Percentiles rank a stretch among this genome's conserved stretches.
phyloP scores from a whole-genome alignment of 2,888 invertebrate genomes.

The Sphaeridia pumilis region DNA sequence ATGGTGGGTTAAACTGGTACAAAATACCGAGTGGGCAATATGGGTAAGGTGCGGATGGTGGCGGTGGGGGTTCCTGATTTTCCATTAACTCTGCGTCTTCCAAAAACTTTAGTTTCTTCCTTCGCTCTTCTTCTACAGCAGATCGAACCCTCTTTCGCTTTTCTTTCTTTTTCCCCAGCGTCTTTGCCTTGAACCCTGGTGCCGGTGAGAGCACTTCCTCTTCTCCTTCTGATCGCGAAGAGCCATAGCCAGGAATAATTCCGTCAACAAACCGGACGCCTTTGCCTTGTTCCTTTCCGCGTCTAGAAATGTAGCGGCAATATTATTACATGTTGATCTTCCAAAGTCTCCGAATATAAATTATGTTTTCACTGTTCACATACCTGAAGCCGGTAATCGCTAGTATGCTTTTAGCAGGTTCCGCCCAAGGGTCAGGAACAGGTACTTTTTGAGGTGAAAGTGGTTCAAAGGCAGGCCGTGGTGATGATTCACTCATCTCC shows the following conservation, averaged over 20 bases:
- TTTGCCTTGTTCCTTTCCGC: slow-evolving; percentile 4
- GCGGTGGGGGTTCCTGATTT: slow-evolving; percentile 38
- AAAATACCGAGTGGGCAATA: slow-evolving; percentile 34
- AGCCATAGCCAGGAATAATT: slow-evolving; percentile 45
- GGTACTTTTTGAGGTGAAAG: background rate
- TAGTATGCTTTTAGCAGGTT: slow-evolving; percentile 43
- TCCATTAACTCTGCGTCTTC: slow-evolving; percentile 46
- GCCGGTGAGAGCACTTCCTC: slow-evolving; percentile 53
- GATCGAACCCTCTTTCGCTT: slow-evolving; percentile 13
- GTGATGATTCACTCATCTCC: slow-evolving; percentile 3
- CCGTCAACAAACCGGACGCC: slow-evolving; percentile 52
- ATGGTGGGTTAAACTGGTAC: slow-evolving; percentile 35
- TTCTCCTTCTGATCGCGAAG: slow-evolving; percentile 42
- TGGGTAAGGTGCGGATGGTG: slow-evolving; percentile 32
- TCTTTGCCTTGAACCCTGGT: slow-evolving; percentile 1
- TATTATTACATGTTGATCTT: slow-evolving; percentile 1
- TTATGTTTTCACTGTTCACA: background rate
- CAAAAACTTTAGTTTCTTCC: slow-evolving; percentile 45
- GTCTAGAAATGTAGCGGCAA: background rate
- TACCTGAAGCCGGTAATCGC: slow-evolving; percentile 44
- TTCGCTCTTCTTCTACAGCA: slow-evolving; percentile 40
- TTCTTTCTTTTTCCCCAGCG: slow-evolving; percentile 15
- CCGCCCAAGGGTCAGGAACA: slow-evolving; percentile 4
- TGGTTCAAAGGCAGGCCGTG: slow-evolving; percentile 1
- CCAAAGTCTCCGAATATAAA: background rate